Base-by-base conservation (phyloP, 2,113 vertebrate species). In the Gopherus flavomarginatus region DNA sequence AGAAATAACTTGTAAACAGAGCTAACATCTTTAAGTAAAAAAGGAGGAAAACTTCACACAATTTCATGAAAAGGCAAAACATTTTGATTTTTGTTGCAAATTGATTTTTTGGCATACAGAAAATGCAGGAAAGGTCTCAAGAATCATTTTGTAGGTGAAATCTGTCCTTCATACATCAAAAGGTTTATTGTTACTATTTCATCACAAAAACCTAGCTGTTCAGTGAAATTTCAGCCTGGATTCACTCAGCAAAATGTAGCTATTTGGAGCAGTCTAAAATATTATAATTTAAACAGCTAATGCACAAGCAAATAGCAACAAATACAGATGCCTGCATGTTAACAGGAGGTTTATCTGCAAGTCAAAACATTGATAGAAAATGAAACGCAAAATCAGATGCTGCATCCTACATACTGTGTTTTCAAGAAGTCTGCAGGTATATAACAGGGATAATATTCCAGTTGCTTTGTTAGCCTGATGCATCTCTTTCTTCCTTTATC, bases 1-100 rank as follows among this genome's bases (percentile, higher is more conserved):
- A n/a, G 31, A 92, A 86, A 90, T 22, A 79, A 19, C 83, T 86
- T 79, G 57, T 88, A 93, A 85, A 82, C 77, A 90, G 92, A 90
- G 49, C 62, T 75, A 88, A 96, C 80, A 80, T 49, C 50, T 69
- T 87, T 16, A 81, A 53, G 29, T 69, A 85, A 79, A 59, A 91
- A 88, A 81, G 6, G 35, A 21, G 59, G 57, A 57, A 94, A 93
- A 83, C 86, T 92, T 83, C 80, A 87, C 1, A 0, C 29, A 42
- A 42, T 84, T 89, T 57, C 14, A 85, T 14, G 3, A 19, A 87
- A 79, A 91, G 81, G 44, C 47, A 90, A 81, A 47, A 53, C 24
- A 5, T 72, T 92, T 85, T 50, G 84, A 88, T 93, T 38, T 65
- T 8, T 50, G 38, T 90, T 85, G 31, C 52, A 81, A 75, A 65